A percentile compares a stretch with the other conserved stretches of the same genome.
These are phyloP conservation scores for Xestia sexstrigata DNA, from an alignment of 2,888 invertebrate species.

Conservation along the genomic window DNA sequence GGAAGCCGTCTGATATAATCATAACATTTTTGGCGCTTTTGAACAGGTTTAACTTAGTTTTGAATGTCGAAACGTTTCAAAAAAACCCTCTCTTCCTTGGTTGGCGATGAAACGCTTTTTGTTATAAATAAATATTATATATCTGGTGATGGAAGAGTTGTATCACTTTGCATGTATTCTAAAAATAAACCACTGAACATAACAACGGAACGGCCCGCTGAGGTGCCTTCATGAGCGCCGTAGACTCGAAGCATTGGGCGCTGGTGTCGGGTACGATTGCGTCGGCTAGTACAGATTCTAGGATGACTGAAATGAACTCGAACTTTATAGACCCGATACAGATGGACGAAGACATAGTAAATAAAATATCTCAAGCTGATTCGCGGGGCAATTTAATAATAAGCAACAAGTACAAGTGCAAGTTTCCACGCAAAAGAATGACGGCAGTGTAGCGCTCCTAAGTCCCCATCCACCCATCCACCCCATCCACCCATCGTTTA, in stretches of 20 bases:
- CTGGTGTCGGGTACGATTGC: not conserved
- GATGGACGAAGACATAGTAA: not conserved
- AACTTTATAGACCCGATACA: not conserved
- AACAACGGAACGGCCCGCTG: not conserved
- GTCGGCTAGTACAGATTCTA: not conserved
- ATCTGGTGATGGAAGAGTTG: not conserved
- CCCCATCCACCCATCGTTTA: too few species aligned
- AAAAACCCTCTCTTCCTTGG: not conserved
- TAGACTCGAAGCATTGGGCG: not conserved
- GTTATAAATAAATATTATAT: not conserved
- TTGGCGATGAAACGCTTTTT: not conserved
- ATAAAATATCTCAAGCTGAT: not conserved
- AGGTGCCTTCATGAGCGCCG: not conserved
- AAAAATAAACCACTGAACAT: not conserved
- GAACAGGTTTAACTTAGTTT: slow-evolving; percentile 26
- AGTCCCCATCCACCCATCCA: too few species aligned
- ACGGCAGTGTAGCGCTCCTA: not conserved
- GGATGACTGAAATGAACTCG: not conserved
- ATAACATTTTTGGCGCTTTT: slow-evolving; percentile 37
- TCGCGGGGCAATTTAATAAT: not conserved
- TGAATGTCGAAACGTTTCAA: not conserved
- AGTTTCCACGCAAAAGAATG: not conserved
- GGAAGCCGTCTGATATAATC: slow-evolving; percentile 31
- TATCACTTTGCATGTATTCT: not conserved
- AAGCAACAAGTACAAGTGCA: too few species aligned